Conservation (phyloP, 2,888 invertebrate genomes). For the Cephus runcator region DNA sequence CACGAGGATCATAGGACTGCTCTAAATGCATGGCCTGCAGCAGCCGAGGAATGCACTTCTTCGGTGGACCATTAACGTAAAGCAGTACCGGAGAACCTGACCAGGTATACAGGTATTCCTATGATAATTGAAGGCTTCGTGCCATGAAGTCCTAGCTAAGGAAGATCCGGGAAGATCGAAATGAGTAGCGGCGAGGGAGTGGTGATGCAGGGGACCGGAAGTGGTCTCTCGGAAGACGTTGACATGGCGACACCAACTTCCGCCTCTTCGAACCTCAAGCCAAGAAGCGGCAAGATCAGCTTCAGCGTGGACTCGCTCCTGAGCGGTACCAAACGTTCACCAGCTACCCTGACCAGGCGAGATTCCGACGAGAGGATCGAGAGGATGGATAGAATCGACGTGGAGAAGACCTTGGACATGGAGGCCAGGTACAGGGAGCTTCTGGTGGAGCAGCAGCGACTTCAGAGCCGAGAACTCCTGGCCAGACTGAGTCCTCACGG, state of each 20-base stretch:
- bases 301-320: slow-evolving; percentile 79
- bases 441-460: slow-evolving; percentile 55
- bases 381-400: slow-evolving; percentile 26
- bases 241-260: slow-evolving; percentile 57
- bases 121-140: neutral
- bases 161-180: slow-evolving; percentile 9
- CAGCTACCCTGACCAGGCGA: slow-evolving; percentile 18
- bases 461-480: slow-evolving; percentile 55
- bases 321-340: slow-evolving; percentile 55
- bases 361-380: slow-evolving; percentile 15
- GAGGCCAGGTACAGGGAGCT: slow-evolving; percentile 56
- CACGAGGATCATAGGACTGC: too few relatives aligned
- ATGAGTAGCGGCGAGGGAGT: slow-evolving; percentile 12
- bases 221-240: slow-evolving; percentile 47
- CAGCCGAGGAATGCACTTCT: too few relatives aligned
- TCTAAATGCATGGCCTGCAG: too few relatives aligned
- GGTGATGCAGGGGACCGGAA: slow-evolving; percentile 22
- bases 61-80: too few relatives aligned
- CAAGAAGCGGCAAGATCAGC: slow-evolving; percentile 71
- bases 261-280: slow-evolving; percentile 58
- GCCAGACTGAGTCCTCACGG: slow-evolving; percentile 58
- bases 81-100: too few relatives aligned
- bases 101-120: too few relatives aligned
- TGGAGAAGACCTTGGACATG: slow-evolving; percentile 53
- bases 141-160: slow-evolving; percentile 3